phyloP scores from a whole-genome alignment of 2,113 vertebrate genomes.

The Neolamprologus longior region DNA sequence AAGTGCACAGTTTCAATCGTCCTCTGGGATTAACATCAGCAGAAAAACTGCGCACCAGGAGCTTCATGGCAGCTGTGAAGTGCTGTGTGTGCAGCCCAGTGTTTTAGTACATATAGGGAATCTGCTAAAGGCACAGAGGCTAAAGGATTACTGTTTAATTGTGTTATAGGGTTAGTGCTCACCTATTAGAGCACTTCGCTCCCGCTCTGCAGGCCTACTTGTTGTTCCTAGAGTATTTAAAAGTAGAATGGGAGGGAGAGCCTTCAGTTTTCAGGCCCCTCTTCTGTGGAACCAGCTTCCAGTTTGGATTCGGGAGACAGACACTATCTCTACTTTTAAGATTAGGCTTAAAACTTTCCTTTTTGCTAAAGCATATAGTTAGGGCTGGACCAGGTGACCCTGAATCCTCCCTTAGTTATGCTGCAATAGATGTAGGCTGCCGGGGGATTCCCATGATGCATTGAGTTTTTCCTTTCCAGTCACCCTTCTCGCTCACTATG shows the following conservation, averaged over 20 bases:
- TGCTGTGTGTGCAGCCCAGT: not conserved
- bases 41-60: not conserved
- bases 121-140: not conserved
- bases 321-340: no score
- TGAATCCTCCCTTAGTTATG: no score
- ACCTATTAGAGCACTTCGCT: rapidly evolving
- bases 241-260: rapidly evolving
- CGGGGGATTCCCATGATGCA: no score
- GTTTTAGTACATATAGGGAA: not conserved
- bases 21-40: not conserved
- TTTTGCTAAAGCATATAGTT: no score
- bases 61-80: not conserved
- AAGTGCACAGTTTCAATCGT: not conserved
- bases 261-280: not conserved
- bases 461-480: no score
- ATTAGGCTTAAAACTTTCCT: no score
- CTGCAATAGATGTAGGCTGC: no score
- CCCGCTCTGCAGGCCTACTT: rapidly evolving
- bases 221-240: not conserved
- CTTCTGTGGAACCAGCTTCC: not conserved
- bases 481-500: no score
- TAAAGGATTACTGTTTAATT: not conserved
- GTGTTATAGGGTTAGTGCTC: not conserved
- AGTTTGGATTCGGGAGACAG: rapidly evolving
- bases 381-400: no score